Conservation (phyloP, 2,113 vertebrate species). For the Oncorhynchus masou region DNA sequence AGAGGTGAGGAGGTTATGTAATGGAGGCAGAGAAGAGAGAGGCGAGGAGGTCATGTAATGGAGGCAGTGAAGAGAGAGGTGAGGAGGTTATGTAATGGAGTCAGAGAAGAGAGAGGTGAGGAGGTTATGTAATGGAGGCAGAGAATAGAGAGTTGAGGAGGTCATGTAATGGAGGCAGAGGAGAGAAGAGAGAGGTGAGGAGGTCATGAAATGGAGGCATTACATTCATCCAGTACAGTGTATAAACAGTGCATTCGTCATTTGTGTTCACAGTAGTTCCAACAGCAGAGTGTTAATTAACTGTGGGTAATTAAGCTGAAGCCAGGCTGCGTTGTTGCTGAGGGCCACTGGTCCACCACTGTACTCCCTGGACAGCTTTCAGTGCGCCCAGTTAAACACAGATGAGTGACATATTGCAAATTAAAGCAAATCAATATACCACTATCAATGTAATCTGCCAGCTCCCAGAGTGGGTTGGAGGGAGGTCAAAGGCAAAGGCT, state of each 20-base stretch:
- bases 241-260: neutral
- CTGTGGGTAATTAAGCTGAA: slow-evolving; percentile 26
- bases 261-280: slow-evolving; percentile 1
- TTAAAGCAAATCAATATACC: slow-evolving; percentile 5
- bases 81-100: no score
- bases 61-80: no score
- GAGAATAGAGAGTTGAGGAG: no score
- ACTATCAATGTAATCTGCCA: slow-evolving; percentile 2
- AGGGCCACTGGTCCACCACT: slow-evolving; percentile 7
- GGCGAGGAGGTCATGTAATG: no score
- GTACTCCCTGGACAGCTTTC: slow-evolving; percentile 10
- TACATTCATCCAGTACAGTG: neutral
- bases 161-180: no score
- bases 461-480: neutral
- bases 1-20: no score
- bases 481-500: neutral
- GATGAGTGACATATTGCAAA: slow-evolving; percentile 14
- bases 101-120: no score
- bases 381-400: slow-evolving; percentile 8
- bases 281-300: slow-evolving; percentile 25
- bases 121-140: no score
- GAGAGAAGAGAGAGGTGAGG: no score
- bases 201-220: no score
- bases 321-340: slow-evolving; percentile 3
- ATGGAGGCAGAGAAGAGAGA: no score